These are phyloP conservation scores for Ochotona princeps DNA, from an alignment of 2,113 vertebrate species.

Conservation along the genomic window DNA sequence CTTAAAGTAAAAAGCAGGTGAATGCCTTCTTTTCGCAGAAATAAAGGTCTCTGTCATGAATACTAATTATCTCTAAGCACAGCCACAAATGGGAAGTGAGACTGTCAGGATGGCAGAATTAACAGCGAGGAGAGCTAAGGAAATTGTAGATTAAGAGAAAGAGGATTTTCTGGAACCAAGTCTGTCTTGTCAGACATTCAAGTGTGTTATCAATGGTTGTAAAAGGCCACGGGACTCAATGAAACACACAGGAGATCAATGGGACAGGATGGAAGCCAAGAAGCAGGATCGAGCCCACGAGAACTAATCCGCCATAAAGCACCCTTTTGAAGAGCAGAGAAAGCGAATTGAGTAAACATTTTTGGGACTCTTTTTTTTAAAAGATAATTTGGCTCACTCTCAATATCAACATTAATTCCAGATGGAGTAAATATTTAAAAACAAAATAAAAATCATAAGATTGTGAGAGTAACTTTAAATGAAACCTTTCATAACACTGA, in stretches of 20 bases:
- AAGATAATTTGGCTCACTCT: slow-evolving; percentile 50
- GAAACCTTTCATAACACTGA: slow-evolving; percentile 50
- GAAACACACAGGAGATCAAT: fast-evolving
- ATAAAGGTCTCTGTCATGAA: background rate
- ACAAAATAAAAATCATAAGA: slow-evolving; percentile 66
- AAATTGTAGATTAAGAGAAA: background rate
- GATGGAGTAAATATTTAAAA: slow-evolving; percentile 68
- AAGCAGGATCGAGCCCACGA: background rate
- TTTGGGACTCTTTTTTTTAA: background rate
- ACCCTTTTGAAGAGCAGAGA: background rate
- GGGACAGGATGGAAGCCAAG: background rate
- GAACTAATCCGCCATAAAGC: background rate
- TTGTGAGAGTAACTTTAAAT: slow-evolving; percentile 45
- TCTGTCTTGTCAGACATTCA: too few species aligned
- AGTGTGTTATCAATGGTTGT: too few species aligned
- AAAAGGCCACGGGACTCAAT: fast-evolving
- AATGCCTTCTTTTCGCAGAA: background rate
- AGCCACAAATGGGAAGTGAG: background rate
- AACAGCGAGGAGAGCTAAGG: background rate
- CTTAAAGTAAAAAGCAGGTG: background rate
- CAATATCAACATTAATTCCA: slow-evolving; percentile 60
- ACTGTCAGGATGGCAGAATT: background rate
- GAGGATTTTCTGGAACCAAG: background rate
- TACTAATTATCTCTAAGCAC: background rate
- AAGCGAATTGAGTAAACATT: background rate